Base-by-base conservation (phyloP, 2,113 vertebrate genomes). In the Hemiscyllium ocellatum region DNA sequence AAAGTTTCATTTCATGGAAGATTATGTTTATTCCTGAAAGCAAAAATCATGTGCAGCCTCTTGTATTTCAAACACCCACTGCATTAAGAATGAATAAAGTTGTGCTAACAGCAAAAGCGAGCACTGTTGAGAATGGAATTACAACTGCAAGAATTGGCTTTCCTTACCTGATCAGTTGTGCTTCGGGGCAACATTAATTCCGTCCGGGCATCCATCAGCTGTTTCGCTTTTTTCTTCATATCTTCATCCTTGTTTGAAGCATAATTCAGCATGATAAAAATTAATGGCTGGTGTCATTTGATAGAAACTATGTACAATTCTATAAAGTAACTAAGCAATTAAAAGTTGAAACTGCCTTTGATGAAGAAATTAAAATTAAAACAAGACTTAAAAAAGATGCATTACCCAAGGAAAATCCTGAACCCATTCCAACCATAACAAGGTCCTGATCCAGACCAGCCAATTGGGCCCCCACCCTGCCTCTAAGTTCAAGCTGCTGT, bases 211-310 rank as follows among this genome's bases (percentile, higher is more conserved):
- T 95, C 52, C 94, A 95, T 95, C 94, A 95, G 29, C 68, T 95
- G 94, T 12, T 70, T 50, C 17, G 47, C 94, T 13, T 72, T 95
- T 50, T 37, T 72, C 94, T 95, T 95, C 94, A 95, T 52, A 19
- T 72, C 94, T 76, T 95, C 94, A 95, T 95, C 94, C 94, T 95
- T 20, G 47, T 29, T 70, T 50, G 42, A 95, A 72, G 72, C 13
- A 69, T 19, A 90, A 56, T 29, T 90, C 17, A 52, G 2, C 22
- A 61, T n/a, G 13, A n/a, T n/a, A 66, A 66, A 20, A 22, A 7
- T 3, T 66, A 66, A 93, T 66, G n/a, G 61, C 56, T 37, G 47
- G 1, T 52, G 1, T 2, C 47, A 93, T 65, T 83, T 42, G 19
- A 37, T 65, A 90, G 33, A 93, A 13, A 93, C 33, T n/a, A 2